Evolutionary conservation across 2,113 vertebrate species (phyloP), one percentile per base, ranked within the genome.

Genomic region (Syngnathus typhle): DNA sequence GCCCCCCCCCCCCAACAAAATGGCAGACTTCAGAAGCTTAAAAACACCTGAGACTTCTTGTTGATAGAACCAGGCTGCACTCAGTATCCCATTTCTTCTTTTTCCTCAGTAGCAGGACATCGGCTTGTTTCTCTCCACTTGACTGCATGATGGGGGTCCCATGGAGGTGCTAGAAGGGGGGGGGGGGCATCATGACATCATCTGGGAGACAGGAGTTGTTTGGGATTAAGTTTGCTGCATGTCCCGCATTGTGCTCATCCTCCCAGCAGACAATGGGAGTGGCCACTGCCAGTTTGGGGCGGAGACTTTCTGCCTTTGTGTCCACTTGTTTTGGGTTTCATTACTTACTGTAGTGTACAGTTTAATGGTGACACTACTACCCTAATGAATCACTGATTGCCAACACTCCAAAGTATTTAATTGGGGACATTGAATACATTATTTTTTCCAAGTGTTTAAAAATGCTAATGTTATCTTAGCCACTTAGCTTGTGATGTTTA

Each of bases 151-250:
- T n/a, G 58, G 79, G 64, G 69, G 72, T 73, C 78, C 47, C 2
- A 67, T 36, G 23, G 32, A 32, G 49, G 43, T 13, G 41, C 12
- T 43, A 39, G 60, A 59, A 43, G 27, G 15, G 38, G 67, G 23
- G 32, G 75, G 60, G 60, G n/a, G 3, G 80, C 27, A 32, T 32
- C 27, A 32, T 89, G 88, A 90, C 85, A 83, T 89, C 86, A 90
- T 85, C 74, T 73, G 2, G 54, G 81, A 64, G 72, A 75, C 43
- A 51, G 72, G 79, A 70, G 70, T 75, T 70, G 83, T 77, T 75
- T 71, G 71, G 80, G 82, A 87, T 89, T 88, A 87, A 69, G 74
- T 70, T 27, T 37, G 72, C 70, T 41, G 62, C 73, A 78, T 85
- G 77, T 77, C 80, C 76, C 65, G 60, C 73, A 78, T 85, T 85